These are phyloP conservation scores for Hemibagrus wyckioides DNA, from an alignment of 2,113 vertebrate species.

Conservation along the genomic window DNA sequence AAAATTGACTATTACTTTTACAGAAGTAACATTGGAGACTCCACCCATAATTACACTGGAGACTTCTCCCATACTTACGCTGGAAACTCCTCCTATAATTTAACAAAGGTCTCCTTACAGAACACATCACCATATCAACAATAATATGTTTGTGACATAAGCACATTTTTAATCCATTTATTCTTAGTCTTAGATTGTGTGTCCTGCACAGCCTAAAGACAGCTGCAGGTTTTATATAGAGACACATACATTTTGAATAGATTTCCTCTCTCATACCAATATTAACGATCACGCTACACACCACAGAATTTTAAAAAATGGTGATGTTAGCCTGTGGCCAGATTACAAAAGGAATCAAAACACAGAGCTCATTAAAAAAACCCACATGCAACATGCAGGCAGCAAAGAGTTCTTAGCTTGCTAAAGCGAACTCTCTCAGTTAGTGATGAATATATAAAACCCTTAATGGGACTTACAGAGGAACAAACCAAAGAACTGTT, in stretches of 20 bases:
- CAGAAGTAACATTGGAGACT: not conserved
- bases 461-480: not conserved
- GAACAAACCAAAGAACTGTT: not conserved
- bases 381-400: not conserved
- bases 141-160: not conserved
- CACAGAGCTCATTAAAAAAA: not conserved
- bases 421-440: not conserved
- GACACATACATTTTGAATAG: not conserved
- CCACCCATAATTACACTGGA: not conserved
- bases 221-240: not conserved
- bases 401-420: not conserved
- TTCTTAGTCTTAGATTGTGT: not conserved
- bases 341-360: not conserved
- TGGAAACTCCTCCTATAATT: too few species aligned
- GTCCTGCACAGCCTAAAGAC: not conserved
- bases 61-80: too few species aligned
- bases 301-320: not conserved
- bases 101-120: not conserved
- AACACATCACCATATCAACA: not conserved
- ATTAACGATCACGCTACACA: not conserved
- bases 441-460: not conserved
- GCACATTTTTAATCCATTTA: not conserved
- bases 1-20: not conserved
- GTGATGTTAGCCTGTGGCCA: not conserved
- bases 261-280: not conserved